Evolutionary conservation across 2,888 invertebrate species (phyloP).

Genomic region (Chloromyia formosa): DNA sequence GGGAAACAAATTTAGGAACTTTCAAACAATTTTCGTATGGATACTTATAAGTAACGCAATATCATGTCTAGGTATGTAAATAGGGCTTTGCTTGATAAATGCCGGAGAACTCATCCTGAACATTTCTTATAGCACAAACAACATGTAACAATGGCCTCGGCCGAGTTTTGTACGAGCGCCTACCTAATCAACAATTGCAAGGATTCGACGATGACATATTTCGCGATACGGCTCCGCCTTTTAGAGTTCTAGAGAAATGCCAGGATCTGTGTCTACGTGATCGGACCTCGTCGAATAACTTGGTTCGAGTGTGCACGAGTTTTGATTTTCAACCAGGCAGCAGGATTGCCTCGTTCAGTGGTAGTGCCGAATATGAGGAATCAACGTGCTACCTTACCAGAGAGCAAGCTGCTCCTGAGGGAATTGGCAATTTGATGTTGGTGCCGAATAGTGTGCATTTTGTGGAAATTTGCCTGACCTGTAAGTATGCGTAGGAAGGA

Average conservation of each 20-base stretch:
- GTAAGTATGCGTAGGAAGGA: slow-evolving; percentile 68
- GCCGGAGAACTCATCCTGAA: neutral
- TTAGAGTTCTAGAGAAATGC: slow-evolving; percentile 88
- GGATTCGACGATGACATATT: slow-evolving; percentile 90
- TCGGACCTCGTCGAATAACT: slow-evolving; percentile 77
- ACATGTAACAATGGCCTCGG: slow-evolving; percentile 91
- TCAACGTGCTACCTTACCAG: slow-evolving; percentile 86
- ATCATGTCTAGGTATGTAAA: slow-evolving; percentile 47
- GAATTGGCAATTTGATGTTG: slow-evolving; percentile 86
- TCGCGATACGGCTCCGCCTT: slow-evolving; percentile 84
- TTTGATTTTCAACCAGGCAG: slow-evolving; percentile 92
- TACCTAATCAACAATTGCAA: slow-evolving; percentile 89
- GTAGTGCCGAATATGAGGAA: slow-evolving; percentile 85
- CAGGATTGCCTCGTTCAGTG: slow-evolving; percentile 82
- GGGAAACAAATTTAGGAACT: slow-evolving; percentile 31
- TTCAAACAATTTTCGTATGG: slow-evolving; percentile 40
- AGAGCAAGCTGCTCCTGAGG: slow-evolving; percentile 88
- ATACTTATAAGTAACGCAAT: slow-evolving; percentile 47
- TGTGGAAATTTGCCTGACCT: slow-evolving; percentile 87
- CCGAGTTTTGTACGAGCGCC: slow-evolving; percentile 85
- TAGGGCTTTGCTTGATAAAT: neutral
- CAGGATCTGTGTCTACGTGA: slow-evolving; percentile 86
- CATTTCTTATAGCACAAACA: slow-evolving; percentile 71
- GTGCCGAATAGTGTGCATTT: slow-evolving; percentile 91
- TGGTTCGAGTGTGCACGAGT: slow-evolving; percentile 85